Evolutionary conservation across 2,888 invertebrate genomes (phyloP), one percentile per base, ranked within the genome.

Genomic region (Drosophila stalkeri): DNA sequence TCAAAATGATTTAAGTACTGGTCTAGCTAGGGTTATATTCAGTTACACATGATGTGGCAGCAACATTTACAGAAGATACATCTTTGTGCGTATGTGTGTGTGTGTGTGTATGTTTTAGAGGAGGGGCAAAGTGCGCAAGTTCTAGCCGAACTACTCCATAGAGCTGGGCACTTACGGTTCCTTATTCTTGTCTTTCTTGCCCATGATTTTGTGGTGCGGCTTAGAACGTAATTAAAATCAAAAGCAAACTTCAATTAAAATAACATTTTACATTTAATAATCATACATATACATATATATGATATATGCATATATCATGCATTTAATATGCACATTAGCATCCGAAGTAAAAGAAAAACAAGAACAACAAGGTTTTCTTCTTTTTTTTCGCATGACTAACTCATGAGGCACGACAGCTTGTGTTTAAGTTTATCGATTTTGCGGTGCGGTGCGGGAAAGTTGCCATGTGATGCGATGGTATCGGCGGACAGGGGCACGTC

Each of bases 161-260:
- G 46, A 57, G 47, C 57, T 72, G 47, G 37, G 47, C 75, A 91
- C 91, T 92, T 91, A 91, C 91, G 81, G 81, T 81, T 91, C 91
- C 82, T 92, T 91, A 72, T 91, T 91, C 72, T 91, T 91, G 81
- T 91, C 91, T 92, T 91, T 91, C 75, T 91, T 92, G 86, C 91
- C 91, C 91, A 91, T 91, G 47, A 41, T 47, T 64, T 47, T 18
- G 51, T 37, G 60, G 60, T 51, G 62, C 76, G 56, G 73, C 70
- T 46, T 71, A 44, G 2, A 55, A 64, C 66, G 57, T 51, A 72
- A 56, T 64, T 64, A 59, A 55, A 62, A 67, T 47, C 62, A 56
- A 64, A 72, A 67, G 57, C 54, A 81, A 62, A 75, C n/a, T 52
- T 49, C 63, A 56, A 54, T 18, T n/a, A 52, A 23, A 18, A 33